Percentiles rank a stretch among this genome's conserved stretches.
Evolutionary conservation across 2,888 invertebrate genomes (phyloP).

Genomic region (Unio pictorum): DNA sequence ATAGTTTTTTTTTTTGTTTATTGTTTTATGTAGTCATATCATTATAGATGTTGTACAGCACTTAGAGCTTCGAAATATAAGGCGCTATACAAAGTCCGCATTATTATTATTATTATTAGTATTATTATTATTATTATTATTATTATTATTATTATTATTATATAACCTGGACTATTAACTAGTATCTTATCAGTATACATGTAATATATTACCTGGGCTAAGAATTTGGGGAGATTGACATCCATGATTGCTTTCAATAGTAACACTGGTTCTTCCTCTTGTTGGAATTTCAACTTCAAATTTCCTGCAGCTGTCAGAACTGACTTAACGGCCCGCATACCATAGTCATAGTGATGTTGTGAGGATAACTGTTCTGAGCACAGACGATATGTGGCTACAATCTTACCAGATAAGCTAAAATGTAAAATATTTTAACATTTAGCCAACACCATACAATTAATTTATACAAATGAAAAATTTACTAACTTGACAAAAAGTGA

Average conservation of each 20-base stretch:
- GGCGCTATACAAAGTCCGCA: too few relatives aligned
- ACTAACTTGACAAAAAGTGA: neutral
- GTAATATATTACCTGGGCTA: conserved; percentile 64
- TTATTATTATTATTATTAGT: too few relatives aligned
- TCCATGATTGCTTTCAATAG: conserved; percentile 72
- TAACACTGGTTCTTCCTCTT: conserved; percentile 69
- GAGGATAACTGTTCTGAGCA: conserved; percentile 72
- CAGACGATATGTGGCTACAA: conserved; percentile 71
- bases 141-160: too few relatives aligned
- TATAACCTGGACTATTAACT: too few relatives aligned
- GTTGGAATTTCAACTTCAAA: conserved; percentile 70
- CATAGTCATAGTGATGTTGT: conserved; percentile 73
- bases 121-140: too few relatives aligned
- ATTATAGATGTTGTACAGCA: too few relatives aligned
- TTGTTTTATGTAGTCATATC: too few relatives aligned
- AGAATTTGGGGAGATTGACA: conserved; percentile 72
- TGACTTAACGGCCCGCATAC: conserved; percentile 74
- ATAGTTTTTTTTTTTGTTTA: too few relatives aligned
- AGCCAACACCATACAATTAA: neutral
- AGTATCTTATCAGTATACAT: too few relatives aligned
- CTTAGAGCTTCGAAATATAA: too few relatives aligned
- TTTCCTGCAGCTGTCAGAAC: conserved; percentile 72
- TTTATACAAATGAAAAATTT: too few relatives aligned
- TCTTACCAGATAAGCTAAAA: conserved; percentile 70
- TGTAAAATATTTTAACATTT: neutral